phyloP scores from a whole-genome alignment of 2,888 invertebrate genomes.

The Ophioninae sp. region DNA sequence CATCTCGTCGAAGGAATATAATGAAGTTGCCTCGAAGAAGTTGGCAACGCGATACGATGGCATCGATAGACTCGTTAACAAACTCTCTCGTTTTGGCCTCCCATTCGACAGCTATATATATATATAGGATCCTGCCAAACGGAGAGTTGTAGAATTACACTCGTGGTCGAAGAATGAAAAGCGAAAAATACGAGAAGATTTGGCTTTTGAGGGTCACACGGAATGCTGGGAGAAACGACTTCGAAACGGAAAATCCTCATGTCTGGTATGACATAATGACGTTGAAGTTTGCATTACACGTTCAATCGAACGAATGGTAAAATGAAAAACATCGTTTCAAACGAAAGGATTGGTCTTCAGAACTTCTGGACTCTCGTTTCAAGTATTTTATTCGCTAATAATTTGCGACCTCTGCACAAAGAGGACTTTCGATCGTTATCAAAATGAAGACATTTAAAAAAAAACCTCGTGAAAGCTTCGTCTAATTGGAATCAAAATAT shows the following conservation, averaged over 20 bases:
- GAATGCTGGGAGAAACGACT: not conserved
- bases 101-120: constrained; percentile 2
- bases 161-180: not conserved
- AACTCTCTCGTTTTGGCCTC: not conserved
- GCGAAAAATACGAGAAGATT: not conserved
- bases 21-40: constrained; percentile 47
- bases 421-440: too few species aligned
- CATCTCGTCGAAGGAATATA: constrained; percentile 54
- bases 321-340: too few species aligned
- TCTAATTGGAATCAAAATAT: too few species aligned
- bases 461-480: too few species aligned
- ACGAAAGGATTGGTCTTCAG: too few species aligned
- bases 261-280: not conserved
- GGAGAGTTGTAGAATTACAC: not conserved
- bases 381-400: too few species aligned
- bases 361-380: too few species aligned
- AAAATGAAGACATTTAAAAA: too few species aligned
- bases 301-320: too few species aligned
- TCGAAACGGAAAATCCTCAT: not conserved
- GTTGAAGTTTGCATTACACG: too few species aligned
- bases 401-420: too few species aligned
- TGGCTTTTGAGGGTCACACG: not conserved
- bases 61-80: constrained; percentile 46
- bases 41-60: constrained; percentile 31
- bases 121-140: not conserved